Evolutionary conservation across 2,797 vertebrate genomes (phyloP).

Genomic region (Tarsius wallacei): DNA sequence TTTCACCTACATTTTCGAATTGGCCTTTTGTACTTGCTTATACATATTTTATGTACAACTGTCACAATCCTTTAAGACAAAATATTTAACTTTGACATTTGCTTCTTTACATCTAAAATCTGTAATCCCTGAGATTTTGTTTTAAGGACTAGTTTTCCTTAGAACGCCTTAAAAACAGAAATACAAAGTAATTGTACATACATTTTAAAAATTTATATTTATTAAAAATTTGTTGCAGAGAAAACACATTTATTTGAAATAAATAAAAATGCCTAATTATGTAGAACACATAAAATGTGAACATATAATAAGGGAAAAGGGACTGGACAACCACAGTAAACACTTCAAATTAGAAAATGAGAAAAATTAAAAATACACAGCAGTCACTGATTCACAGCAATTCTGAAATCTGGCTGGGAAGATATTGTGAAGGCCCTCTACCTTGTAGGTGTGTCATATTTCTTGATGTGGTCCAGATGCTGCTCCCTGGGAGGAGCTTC

Average conservation of each 20-base stretch:
- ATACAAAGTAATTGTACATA: neutral
- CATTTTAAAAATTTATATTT: constrained; percentile 13
- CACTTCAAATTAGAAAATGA: neutral
- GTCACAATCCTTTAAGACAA: constrained; percentile 1
- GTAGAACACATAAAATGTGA: neutral
- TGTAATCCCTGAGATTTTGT: neutral
- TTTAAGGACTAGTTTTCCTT: constrained; percentile 27
- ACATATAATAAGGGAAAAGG: neutral
- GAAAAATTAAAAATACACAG: neutral
- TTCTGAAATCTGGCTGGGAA: neutral
- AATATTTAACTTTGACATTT: constrained; percentile 34
- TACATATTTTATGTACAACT: neutral
- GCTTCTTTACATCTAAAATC: neutral
- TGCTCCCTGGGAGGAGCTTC: neutral
- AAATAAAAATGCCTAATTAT: neutral
- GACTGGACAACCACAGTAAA: neutral
- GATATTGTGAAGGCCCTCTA: neutral
- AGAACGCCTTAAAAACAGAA: neutral
- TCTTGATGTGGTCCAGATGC: neutral
- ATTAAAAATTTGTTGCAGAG: constrained; percentile 1
- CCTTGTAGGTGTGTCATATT: neutral
- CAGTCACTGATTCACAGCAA: neutral
- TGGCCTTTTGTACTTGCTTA: neutral
- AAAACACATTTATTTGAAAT: neutral
- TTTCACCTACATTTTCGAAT: neutral